Evolutionary conservation across 2,888 invertebrate species (phyloP).

Genomic region (Acleris holmiana): DNA sequence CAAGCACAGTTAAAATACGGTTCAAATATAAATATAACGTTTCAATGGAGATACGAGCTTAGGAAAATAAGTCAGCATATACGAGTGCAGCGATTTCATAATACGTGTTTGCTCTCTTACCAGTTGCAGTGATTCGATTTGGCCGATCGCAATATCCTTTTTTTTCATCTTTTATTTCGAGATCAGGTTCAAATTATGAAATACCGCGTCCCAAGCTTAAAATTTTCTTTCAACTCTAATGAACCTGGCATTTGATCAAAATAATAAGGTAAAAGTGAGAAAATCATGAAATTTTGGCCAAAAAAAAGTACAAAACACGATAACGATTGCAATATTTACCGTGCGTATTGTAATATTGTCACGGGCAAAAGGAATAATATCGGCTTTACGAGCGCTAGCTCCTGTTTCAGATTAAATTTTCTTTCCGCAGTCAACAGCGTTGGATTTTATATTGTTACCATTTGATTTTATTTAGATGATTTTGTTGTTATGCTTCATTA

Average conservation of each 20-base stretch:
- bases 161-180: not conserved
- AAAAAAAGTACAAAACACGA: conserved; percentile 38
- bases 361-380: conserved; percentile 61
- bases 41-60: too few species aligned
- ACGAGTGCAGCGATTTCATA: not conserved
- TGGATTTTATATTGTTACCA: conserved; percentile 49
- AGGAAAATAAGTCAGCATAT: not conserved
- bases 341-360: conserved; percentile 50
- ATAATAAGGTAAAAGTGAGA: too few species aligned
- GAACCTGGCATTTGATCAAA: not conserved
- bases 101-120: not conserved
- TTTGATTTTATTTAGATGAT: conserved; percentile 8
- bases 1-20: too few species aligned
- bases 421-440: conserved; percentile 55
- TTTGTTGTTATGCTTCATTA: not conserved
- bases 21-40: too few species aligned
- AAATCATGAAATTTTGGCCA: too few species aligned
- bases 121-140: not conserved
- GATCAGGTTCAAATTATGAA: not conserved
- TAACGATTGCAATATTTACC: conserved; percentile 40
- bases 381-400: conserved; percentile 55
- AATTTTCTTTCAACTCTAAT: not conserved
- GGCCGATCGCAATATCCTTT: not conserved
- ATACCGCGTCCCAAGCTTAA: not conserved
- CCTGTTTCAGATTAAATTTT: conserved; percentile 70